These are phyloP conservation scores for Achatina immaculata DNA, from an alignment of 1,140 invertebrate genomes.

Conservation along the genomic window DNA sequence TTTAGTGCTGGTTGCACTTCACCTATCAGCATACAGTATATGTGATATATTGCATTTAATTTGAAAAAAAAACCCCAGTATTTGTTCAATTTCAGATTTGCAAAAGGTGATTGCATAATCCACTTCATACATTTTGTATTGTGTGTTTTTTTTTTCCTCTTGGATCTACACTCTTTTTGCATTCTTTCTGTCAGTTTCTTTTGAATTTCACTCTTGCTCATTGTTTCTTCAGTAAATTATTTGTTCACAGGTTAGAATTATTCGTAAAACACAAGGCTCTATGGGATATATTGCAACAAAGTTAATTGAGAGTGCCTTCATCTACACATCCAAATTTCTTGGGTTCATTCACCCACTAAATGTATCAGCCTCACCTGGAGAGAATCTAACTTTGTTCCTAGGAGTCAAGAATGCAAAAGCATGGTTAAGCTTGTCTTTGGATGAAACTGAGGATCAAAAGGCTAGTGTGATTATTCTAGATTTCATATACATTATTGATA, in stretches of 20 bases:
- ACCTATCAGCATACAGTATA: too few species aligned
- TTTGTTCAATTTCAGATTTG: too few species aligned
- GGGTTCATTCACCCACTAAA: conserved; percentile 85
- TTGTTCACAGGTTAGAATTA: conserved; percentile 75
- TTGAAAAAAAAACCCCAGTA: too few species aligned
- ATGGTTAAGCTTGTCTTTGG: conserved; percentile 60
- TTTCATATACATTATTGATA: neutral
- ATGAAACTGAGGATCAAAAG: conserved; percentile 52
- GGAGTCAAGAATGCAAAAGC: conserved; percentile 50
- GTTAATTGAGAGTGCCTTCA: conserved; percentile 74
- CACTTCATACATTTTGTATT: too few species aligned
- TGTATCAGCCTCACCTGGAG: conserved; percentile 77
- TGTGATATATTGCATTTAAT: too few species aligned
- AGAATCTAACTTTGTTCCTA: conserved; percentile 52
- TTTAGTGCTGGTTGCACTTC: too few species aligned
- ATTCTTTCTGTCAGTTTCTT: too few species aligned
- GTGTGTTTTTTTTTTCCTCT: too few species aligned
- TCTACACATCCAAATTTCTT: conserved; percentile 73
- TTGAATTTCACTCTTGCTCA: too few species aligned
- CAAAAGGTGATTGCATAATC: too few species aligned
- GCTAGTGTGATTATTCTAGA: conserved; percentile 40
- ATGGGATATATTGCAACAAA: conserved; percentile 71
- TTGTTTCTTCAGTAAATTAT: too few species aligned
- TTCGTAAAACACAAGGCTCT: conserved; percentile 86
- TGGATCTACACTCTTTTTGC: too few species aligned